Base-by-base conservation (phyloP, 2,888 invertebrate species). In the Ptilodon capucinus region DNA sequence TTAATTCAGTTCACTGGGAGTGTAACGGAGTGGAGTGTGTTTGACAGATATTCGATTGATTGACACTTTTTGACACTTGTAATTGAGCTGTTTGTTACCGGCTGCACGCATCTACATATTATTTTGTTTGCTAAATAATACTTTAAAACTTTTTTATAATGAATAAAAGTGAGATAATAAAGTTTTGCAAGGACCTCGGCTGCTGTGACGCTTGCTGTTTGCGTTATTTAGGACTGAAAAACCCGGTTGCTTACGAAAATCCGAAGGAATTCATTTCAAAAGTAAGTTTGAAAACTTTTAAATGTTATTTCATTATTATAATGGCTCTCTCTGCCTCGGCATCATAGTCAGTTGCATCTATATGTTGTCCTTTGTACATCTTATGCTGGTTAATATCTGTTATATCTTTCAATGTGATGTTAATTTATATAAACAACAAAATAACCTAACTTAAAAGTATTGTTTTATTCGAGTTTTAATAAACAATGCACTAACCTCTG, bases 161-260 rank as follows among this genome's bases (percentile, higher is more conserved):
- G 92, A 81, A 81, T 57, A 82, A 91, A 46, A 91, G 87, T 55
- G 80, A 81, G 35, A 77, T 93, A 48, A 87, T 89, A 46, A 79
- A 90, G 42, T 83, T 84, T 57, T 86, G 94, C 44, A 88, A 86
- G 49, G 81, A 86, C 5, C 74, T 92, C 36, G 94, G 94, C 0
- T 94, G 95, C 62, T 96, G 96, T 64, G 87, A 92, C 43, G 84
- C 92, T 9, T 96, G 96, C 66, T 93, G 93, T 57, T 78, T 95
- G 46, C 92, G 96, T n/a, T 95, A 93, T 73, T 70, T 94, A 21
- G 94, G 94, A 40, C 84, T 93, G 3, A 92, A 91, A 61, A 91
- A 86, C 48, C 89, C 93, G 0, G 84, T 84, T 34, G 90, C 92
- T 42, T 95, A 93, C 64, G 84, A 87, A 47, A 83, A 94, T 64